phyloP scores from a whole-genome alignment of 2,797 vertebrate species.

The Zalophus californianus region DNA sequence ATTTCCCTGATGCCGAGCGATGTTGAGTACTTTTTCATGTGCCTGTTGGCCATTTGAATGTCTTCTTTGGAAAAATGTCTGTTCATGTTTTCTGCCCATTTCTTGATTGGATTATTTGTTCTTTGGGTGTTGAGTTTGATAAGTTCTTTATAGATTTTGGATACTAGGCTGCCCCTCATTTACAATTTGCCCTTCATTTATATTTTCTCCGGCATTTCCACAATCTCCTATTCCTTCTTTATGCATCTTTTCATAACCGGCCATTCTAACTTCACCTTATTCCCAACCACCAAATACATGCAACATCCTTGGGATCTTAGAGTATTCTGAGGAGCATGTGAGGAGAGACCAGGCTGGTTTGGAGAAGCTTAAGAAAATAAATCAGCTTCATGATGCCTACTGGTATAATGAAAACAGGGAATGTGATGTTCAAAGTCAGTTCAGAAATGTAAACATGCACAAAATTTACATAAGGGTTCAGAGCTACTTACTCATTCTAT shows the following conservation, averaged over 20 bases:
- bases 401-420: neutral
- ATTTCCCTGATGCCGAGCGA: too few species aligned
- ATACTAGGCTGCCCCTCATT: neutral
- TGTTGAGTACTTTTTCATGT: too few species aligned
- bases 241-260: neutral
- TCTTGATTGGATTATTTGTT: too few species aligned
- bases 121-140: too few species aligned
- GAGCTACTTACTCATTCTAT: neutral
- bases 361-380: neutral
- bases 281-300: neutral
- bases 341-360: neutral
- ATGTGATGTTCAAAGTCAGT: neutral
- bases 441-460: neutral
- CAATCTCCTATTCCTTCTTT: neutral
- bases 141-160: too few species aligned
- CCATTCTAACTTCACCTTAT: neutral
- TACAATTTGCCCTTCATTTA: neutral
- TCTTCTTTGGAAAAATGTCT: too few species aligned
- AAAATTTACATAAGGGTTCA: neutral
- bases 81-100: too few species aligned
- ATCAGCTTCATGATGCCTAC: neutral
- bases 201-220: neutral
- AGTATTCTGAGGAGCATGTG: neutral
- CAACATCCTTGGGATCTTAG: too few species aligned
- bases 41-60: too few species aligned